Evolutionary conservation across 2,888 invertebrate genomes (phyloP).

Genomic region (Tigriopus californicus): DNA sequence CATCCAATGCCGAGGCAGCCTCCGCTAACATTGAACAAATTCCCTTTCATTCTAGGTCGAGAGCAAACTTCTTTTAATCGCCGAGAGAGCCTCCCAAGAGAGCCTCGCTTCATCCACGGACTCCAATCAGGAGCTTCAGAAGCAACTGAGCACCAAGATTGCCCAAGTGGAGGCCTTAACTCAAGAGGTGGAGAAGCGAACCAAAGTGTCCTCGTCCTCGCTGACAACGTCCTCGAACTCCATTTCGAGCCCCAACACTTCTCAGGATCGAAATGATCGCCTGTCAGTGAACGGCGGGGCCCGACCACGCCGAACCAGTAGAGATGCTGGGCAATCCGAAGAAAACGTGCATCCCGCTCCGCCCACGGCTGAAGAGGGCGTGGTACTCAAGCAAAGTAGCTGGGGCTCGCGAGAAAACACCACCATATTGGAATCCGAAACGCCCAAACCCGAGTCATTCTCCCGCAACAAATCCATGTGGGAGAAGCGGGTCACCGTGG

Average conservation of each 20-base stretch:
- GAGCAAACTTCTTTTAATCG: no score
- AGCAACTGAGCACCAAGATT: not conserved
- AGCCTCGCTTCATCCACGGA: slow-evolving; percentile 4
- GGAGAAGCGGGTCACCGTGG: slow-evolving; percentile 18
- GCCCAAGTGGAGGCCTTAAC: slow-evolving; percentile 11
- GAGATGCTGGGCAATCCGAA: not conserved
- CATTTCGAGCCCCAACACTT: no score
- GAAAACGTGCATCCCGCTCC: not conserved
- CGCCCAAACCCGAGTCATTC: not conserved
- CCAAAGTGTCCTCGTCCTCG: not conserved
- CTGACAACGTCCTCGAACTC: not conserved
- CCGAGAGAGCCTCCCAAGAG: slow-evolving; percentile 4
- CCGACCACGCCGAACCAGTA: not conserved
- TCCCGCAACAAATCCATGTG: not conserved
- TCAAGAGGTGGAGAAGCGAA: slow-evolving; percentile 3
- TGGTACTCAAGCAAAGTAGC: slow-evolving; percentile 8
- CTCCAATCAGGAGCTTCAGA: slow-evolving; percentile 12
- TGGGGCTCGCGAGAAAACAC: slow-evolving; percentile 1
- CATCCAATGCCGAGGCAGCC: no score
- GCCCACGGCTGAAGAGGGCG: not conserved
- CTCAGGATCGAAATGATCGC: no score
- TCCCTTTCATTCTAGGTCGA: no score
- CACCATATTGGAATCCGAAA: not conserved
- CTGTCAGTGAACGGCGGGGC: not conserved
- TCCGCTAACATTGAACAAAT: no score